These are phyloP conservation scores for Euthynnus affinis DNA, from an alignment of 2,797 vertebrate genomes.

Conservation along the genomic window DNA sequence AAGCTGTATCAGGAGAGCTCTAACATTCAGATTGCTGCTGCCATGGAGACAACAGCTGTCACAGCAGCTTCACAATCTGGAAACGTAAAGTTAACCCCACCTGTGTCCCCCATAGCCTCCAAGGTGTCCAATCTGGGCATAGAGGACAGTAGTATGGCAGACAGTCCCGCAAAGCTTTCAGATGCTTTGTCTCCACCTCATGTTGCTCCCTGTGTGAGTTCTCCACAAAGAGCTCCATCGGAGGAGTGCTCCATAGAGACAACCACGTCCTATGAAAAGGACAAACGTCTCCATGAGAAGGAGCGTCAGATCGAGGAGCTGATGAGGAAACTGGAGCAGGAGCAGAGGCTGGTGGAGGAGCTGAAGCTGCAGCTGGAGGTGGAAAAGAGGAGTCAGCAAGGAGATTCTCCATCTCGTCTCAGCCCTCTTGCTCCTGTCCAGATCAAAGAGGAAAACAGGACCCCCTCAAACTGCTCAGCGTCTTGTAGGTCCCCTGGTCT, in stretches of 20 bases:
- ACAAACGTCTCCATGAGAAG: constrained; percentile 95
- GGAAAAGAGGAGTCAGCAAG: constrained; percentile 92
- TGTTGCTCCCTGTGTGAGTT: constrained; percentile 54
- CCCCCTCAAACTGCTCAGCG: constrained; percentile 64
- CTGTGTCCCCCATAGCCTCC: constrained; percentile 91
- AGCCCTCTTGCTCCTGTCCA: constrained; percentile 67
- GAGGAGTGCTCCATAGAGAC: constrained; percentile 81
- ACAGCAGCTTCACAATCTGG: constrained; percentile 72
- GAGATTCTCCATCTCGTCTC: constrained; percentile 61
- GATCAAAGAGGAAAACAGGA: constrained; percentile 88
- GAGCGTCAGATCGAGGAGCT: constrained; percentile 97
- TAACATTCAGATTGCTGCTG: constrained; percentile 72
- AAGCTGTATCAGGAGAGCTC: constrained; percentile 90
- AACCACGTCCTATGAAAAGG: constrained; percentile 85
- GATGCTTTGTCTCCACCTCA: constrained; percentile 80
- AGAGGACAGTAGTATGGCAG: constrained; percentile 85
- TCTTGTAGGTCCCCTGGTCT: constrained; percentile 66
- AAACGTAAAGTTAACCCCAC: constrained; percentile 84
- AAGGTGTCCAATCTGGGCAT: constrained; percentile 89
- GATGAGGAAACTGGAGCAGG: constrained; percentile 94
- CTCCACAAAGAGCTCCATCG: constrained; percentile 68
- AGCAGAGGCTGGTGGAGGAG: constrained; percentile 96
- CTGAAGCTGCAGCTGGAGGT: constrained; percentile 96
- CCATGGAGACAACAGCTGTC: constrained; percentile 60
- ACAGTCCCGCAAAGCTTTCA: constrained; percentile 85